Conservation (phyloP, 2,888 invertebrate genomes). For the Heteromyza rotundicornis region DNA sequence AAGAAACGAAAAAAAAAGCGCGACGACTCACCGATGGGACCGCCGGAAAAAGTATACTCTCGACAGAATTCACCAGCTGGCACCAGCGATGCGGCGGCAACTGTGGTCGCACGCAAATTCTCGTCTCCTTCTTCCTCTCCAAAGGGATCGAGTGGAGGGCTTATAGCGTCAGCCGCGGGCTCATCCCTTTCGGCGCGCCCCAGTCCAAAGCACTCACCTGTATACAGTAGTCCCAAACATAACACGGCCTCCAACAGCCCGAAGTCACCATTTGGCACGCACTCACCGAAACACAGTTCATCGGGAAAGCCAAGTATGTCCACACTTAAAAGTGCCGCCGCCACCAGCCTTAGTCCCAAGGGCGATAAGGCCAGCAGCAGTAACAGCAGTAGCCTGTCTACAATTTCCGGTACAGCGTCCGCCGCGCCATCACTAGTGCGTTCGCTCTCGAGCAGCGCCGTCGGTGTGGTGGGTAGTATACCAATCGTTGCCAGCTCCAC, state of each 20-base stretch:
- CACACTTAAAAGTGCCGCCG: slow-evolving; percentile 76
- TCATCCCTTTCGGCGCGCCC: slow-evolving; percentile 57
- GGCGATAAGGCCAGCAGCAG: slow-evolving; percentile 41
- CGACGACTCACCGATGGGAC: slow-evolving; percentile 69
- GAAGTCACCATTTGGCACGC: slow-evolving; percentile 76
- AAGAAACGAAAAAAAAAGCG: slow-evolving; percentile 79
- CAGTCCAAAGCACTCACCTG: slow-evolving; percentile 80
- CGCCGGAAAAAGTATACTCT: slow-evolving; percentile 77
- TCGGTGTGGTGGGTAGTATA: slow-evolving; percentile 24
- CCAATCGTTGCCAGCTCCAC: neutral
- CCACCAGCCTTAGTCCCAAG: slow-evolving; percentile 56
- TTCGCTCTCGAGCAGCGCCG: slow-evolving; percentile 58
- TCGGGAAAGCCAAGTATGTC: slow-evolving; percentile 91
- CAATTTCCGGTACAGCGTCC: slow-evolving; percentile 29
- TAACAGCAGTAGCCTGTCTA: slow-evolving; percentile 26
- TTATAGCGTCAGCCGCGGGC: slow-evolving; percentile 39
- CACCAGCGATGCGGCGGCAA: slow-evolving; percentile 66
- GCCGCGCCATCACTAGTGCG: slow-evolving; percentile 62
- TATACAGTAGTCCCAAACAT: slow-evolving; percentile 77
- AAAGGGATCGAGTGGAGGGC: slow-evolving; percentile 44
- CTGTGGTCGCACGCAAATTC: slow-evolving; percentile 66
- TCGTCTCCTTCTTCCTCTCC: slow-evolving; percentile 69
- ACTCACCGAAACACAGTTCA: slow-evolving; percentile 78
- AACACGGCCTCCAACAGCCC: slow-evolving; percentile 73
- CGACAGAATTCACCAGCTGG: slow-evolving; percentile 66